A percentile compares a stretch with the other conserved stretches of the same genome.
Conservation (phyloP, 2,888 invertebrate genomes). For the Diaperis boleti region DNA sequence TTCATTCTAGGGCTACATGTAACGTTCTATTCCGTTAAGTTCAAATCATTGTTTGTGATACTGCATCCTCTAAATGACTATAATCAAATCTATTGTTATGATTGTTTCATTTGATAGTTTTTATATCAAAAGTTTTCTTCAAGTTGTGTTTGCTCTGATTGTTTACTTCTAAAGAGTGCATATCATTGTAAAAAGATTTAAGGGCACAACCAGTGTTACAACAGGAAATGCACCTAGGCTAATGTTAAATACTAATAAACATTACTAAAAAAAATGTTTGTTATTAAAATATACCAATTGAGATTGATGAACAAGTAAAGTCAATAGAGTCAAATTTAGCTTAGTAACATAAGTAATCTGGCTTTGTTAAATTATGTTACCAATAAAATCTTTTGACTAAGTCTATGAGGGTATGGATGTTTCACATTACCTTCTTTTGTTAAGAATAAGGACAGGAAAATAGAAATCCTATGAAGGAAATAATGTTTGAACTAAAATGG, state of each 20-base stretch:
- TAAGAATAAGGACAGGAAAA: no score
- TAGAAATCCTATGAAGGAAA: no score
- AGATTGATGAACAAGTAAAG: background rate
- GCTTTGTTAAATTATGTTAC: no score
- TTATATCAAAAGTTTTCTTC: conserved; percentile 25
- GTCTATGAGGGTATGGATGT: no score
- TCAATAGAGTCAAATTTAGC: no score
- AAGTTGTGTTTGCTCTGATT: conserved; percentile 11
- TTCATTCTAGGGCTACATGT: conserved; percentile 29
- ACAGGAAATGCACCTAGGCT: conserved; percentile 34
- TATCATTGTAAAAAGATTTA: conserved; percentile 31
- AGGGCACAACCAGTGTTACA: conserved; percentile 31
- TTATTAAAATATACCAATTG: background rate
- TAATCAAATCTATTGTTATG: conserved; percentile 28
- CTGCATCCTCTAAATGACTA: conserved; percentile 10
- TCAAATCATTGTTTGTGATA: conserved; percentile 16
- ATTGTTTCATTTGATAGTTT: conserved; percentile 16
- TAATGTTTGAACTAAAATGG: no score
- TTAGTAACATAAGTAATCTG: no score
- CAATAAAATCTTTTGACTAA: no score
- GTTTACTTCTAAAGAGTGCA: conserved; percentile 24
- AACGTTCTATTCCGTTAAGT: conserved; percentile 22
- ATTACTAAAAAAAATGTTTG: conserved; percentile 10
- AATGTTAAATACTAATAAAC: conserved; percentile 28
- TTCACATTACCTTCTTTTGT: no score